Evolutionary conservation across 1,140 invertebrate genomes (phyloP), one percentile per base, ranked within the genome.

Genomic region (Rhopalosiphum maidis): DNA sequence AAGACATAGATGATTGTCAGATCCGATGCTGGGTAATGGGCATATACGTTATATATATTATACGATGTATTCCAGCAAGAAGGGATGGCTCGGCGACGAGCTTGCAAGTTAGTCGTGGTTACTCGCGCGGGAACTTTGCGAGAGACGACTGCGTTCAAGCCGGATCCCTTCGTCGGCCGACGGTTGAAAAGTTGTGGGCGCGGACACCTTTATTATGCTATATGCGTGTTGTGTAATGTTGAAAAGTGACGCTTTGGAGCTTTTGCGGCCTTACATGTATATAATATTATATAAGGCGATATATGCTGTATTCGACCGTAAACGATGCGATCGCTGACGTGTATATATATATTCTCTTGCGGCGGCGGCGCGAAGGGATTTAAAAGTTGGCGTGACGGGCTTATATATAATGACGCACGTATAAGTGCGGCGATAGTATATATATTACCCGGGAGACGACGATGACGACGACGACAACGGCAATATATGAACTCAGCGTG

Each of bases 321-420:
- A 90, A 90, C 55, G 89, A 90, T 8, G 30, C 54, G 89, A 43
- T 43, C 89, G 89, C 48, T 89, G 51, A 89, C 51, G 88, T 90
- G 54, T 60, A 43, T 87, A 87, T 30, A 77, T 77, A 77, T 35
- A 77, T 5, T n/a, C 30, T n/a, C 30, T 18, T 23, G 41, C 54
- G 54, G 54, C 25, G 25, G 37, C 5, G 21, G 23, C 30, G 30
- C 4, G 60, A 4, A 77, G n/a, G 54, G 89, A 30, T 60, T 21
- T 43, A 90, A 90, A 90, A 90, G 89, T 90, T 90, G 86, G 86
- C 86, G 86, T 88, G 43, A 51, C 51, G 48, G 51, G 87, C 87
- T 35, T 37, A 35, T 37, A 55, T 90, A 89, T 37, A 51, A 89
- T 51, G 85, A 88, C 46, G 85, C 6, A 86, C 30, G 46, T 37